Conservation (phyloP, 2,797 vertebrate genomes). For the Myotis pilosus region DNA sequence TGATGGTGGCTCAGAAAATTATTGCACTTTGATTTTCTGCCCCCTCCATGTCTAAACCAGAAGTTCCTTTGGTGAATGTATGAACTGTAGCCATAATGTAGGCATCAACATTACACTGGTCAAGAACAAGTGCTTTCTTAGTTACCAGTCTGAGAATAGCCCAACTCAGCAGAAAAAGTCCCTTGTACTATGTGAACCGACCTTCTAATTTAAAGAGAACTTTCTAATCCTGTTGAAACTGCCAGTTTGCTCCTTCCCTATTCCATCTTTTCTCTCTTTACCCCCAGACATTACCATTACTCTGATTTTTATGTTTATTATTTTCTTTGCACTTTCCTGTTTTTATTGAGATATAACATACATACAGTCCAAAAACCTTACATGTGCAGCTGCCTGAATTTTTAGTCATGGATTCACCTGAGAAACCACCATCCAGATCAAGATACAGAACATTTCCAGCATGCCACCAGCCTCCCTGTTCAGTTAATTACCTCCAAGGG, state of each 20-base stretch:
- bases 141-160: not conserved
- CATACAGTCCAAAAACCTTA: not conserved
- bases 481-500: not conserved
- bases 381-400: not conserved
- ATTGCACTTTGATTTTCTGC: not conserved
- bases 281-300: not conserved
- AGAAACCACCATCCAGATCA: not conserved
- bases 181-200: not conserved
- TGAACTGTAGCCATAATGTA: not conserved
- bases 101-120: not conserved
- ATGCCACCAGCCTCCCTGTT: not conserved
- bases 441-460: not conserved
- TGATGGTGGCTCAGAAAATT: not conserved
- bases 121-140: not conserved
- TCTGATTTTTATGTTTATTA: not conserved
- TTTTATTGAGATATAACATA: not conserved
- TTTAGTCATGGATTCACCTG: not conserved
- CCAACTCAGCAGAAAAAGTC: not conserved
- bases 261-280: not conserved
- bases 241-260: not conserved
- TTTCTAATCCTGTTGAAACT: not conserved
- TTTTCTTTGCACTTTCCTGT: slow-evolving; percentile 10
- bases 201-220: slow-evolving; percentile 1
- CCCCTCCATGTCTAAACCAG: not conserved
- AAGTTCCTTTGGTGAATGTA: not conserved